These are phyloP conservation scores for Tragulus kanchil DNA, from an alignment of 2,113 vertebrate species.

Conservation along the genomic window DNA sequence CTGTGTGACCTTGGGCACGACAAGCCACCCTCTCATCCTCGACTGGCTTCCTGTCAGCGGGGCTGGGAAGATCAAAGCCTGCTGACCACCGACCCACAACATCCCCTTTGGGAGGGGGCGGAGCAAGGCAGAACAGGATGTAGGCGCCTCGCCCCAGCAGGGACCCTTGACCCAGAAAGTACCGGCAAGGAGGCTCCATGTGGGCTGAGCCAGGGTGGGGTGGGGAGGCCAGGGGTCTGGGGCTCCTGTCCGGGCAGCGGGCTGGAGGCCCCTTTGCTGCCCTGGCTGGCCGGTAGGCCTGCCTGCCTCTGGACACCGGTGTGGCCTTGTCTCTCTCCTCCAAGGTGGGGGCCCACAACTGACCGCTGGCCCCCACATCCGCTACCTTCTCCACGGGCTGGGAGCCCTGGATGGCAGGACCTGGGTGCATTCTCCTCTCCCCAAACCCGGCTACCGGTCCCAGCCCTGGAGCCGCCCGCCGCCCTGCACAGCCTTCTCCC, in stretches of 20 bases:
- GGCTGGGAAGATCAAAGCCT: not conserved
- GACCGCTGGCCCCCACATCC: not conserved
- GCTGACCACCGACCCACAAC: not conserved
- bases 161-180: conserved; percentile 52
- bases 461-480: not conserved
- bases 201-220: not conserved
- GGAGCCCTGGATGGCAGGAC: not conserved
- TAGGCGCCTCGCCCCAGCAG: not conserved
- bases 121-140: conserved; percentile 18
- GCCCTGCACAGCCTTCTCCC: not conserved
- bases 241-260: not conserved
- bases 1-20: not conserved
- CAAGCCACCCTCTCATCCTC: not conserved
- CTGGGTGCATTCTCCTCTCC: not conserved
- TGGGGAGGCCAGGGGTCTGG: not conserved
- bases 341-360: not conserved
- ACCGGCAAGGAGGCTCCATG: not conserved
- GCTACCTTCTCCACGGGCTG: not conserved
- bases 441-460: not conserved
- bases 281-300: not conserved
- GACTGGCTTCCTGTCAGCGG: not conserved
- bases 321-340: not conserved
- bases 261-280: not conserved
- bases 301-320: not conserved
- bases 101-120: not conserved